Base-by-base conservation (phyloP, 1,140 invertebrate species). In the Cylas formicarius region DNA sequence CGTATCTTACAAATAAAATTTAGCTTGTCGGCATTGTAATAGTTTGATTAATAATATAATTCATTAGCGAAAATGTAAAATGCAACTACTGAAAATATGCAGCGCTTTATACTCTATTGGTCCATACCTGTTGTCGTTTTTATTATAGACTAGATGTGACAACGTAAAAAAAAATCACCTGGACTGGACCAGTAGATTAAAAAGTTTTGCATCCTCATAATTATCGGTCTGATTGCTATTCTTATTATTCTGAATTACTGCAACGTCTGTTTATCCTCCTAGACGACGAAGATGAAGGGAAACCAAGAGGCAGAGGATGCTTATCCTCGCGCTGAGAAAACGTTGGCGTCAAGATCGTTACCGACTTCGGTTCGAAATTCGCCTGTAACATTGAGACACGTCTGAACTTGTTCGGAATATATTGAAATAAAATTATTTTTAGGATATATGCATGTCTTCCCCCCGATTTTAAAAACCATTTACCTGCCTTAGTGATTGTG, bases 211-310 rank as follows among this genome's bases (percentile, higher is more conserved):
- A 35, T 6, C 26, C 16, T 41, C 31, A 19, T 21, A 35, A 21
- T 43, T 31, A 31, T 35, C 32, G 14, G 37, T 21, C 21, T 39
- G 32, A 38, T 14, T 32, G 4, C 20, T 39, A 6, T 31, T 22
- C 46, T 38, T 18, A 17, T 22, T 36, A 9, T 28, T 38, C n/a
- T 23, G 29, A 32, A 34, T 29, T 13, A 41, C n/a, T 41, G 16
- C 2, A 16, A 18, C 20, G 18, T 2, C 14, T 4, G 29, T 40
- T 40, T 40, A 17, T 31, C 6, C 19, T 10, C 39, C 33, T 44
- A 67, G 66, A 68, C 57, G 65, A 67, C 57, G 65, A 67, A 48
- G 66, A 69, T 53, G 63, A 65, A 42, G 60, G 62, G 57, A 60
- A 63, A 56, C 56, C 63, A 46, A 59, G 65, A 61, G 67, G 66